Base-by-base conservation (phyloP, 2,888 invertebrate species). In the Acrocyrtus sp. region DNA sequence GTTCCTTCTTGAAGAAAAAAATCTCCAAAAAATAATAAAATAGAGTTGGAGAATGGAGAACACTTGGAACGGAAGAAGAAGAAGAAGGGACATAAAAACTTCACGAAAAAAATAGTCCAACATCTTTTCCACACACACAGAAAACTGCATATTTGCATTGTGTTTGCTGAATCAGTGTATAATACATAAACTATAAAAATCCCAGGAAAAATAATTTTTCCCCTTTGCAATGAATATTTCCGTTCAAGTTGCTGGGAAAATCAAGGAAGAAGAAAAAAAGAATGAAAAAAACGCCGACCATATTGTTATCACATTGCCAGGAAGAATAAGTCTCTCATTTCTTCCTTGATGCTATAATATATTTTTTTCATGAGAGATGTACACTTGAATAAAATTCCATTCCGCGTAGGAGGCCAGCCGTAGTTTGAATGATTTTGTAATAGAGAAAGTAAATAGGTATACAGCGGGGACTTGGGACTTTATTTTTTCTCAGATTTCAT, bases 301-400 rank as follows among this genome's bases (percentile, higher is more conserved):
- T 72, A 72, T 72, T 65, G 72, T 72, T 43, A 57, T 65, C 57
- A 58, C 72, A 72, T 63, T 63, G 57, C 70, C 48, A 57, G 60
- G 57, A 62, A 70, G 48, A 58, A 58, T 50, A 22, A 43, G 54
- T 34, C 34, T 34, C 61, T 69, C 61, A 69, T 69, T 61, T 17
- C 45, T 47, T 17, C 51, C 54, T 69, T 56, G 48, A 61, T 54
- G 69, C 50, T 61, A 61, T 61, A 54, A 69, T 61, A 54, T 8
- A 34, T 34, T 34, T 12, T 34, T 34, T 34, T 34, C 34, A 8
- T 34, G 34, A 34, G 12, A 34, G 6, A n/a, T n/a, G n/a, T n/a
- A n/a, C n/a, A n/a, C n/a, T n/a, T n/a, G n/a, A n/a, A n/a, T n/a
- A n/a, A n/a, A n/a, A n/a, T n/a, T n/a, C n/a, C n/a, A n/a, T n/a